Evolutionary conservation across 2,113 vertebrate genomes (phyloP).

Genomic region (Xiphophorus couchianus): DNA sequence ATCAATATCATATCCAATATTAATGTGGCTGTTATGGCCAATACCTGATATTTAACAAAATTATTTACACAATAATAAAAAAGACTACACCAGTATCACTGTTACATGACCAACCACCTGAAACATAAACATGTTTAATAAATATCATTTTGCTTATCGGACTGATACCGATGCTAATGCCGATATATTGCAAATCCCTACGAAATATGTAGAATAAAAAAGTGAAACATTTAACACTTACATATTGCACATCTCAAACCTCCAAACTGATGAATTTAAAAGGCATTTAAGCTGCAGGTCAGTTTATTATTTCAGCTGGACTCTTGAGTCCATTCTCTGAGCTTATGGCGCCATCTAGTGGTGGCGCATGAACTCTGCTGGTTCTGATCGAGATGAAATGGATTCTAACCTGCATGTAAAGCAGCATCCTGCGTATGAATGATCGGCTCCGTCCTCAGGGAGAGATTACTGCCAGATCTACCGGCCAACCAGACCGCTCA

Average conservation of each 20-base stretch:
- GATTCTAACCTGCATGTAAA: background rate
- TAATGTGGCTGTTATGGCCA: no score
- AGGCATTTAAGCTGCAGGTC: background rate
- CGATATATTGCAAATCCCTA: no score
- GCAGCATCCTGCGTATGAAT: background rate
- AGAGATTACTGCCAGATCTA: constrained; percentile 6
- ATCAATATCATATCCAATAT: no score
- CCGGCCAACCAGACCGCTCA: no score
- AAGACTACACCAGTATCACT: no score
- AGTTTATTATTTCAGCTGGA: background rate
- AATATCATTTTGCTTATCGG: no score
- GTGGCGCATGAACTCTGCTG: background rate
- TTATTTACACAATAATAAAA: no score
- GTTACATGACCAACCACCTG: no score
- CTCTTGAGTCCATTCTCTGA: background rate
- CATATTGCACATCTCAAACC: background rate
- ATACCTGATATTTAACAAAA: no score
- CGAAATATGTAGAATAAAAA: background rate
- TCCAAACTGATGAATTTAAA: background rate
- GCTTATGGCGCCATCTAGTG: constrained; percentile 66
- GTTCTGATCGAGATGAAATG: constrained; percentile 26
- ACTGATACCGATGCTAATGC: no score
- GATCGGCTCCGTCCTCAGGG: constrained; percentile 20
- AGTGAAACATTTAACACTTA: background rate
- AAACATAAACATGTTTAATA: no score